These are phyloP conservation scores for Ferrisia virgata DNA, from an alignment of 2,888 invertebrate genomes.

Conservation along the genomic window DNA sequence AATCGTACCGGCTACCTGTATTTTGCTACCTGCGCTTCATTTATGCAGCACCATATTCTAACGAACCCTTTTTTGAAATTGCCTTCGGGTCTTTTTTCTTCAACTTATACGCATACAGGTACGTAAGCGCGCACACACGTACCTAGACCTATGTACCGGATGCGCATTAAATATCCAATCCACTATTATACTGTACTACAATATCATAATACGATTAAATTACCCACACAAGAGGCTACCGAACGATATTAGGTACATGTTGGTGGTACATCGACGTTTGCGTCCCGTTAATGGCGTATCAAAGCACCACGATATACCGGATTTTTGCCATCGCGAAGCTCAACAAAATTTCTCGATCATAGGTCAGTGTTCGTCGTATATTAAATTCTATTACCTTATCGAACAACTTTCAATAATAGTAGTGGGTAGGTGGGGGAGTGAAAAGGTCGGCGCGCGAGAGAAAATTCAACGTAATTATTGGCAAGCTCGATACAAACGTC, in stretches of 20 bases:
- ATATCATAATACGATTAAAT: constrained; percentile 24
- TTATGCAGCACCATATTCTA: background rate
- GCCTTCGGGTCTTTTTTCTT: background rate
- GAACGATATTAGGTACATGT: background rate
- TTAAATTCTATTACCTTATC: background rate
- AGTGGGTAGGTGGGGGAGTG: background rate
- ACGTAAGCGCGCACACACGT: too few relatives aligned
- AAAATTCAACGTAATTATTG: too few relatives aligned
- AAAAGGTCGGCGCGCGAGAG: too few relatives aligned
- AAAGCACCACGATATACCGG: background rate
- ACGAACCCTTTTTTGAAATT: constrained; percentile 22
- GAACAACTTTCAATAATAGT: background rate
- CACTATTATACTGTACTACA: too few relatives aligned
- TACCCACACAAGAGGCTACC: background rate
- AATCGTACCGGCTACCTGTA: constrained; percentile 34
- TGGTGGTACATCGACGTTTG: background rate
- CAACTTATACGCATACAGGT: background rate
- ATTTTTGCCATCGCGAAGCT: background rate
- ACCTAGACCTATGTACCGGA: constrained; percentile 4
- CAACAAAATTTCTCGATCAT: constrained; percentile 14
- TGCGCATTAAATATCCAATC: constrained; percentile 17
- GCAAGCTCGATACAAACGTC: too few relatives aligned
- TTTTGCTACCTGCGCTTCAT: constrained; percentile 33
- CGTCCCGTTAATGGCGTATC: background rate
- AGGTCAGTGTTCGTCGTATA: background rate